Evolutionary conservation across 2,113 vertebrate genomes (phyloP), one percentile per base, ranked within the genome.

Genomic region (Falcunculus frontatus): DNA sequence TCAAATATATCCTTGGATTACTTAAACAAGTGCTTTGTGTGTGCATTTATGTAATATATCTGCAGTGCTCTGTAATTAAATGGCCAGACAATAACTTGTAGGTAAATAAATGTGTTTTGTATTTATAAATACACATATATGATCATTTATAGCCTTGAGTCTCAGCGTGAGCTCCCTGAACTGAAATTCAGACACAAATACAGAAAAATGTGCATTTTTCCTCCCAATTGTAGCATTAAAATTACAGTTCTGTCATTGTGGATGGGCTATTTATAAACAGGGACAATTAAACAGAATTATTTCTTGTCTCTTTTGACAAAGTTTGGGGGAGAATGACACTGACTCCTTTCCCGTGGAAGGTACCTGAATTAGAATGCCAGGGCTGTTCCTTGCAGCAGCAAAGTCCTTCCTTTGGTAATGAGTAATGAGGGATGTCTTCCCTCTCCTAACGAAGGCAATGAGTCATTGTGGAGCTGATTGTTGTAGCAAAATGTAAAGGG

Each of bases 361-460:
- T 4, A 59, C 67, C 75, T 56, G 92, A 52, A 96, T 97, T 96
- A 93, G 67, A 91, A 97, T 96, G 92, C 95, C 52, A 42, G 1
- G 86, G 88, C 91, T 78, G 70, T 27, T 93, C 89, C 46, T 49
- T 39, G 78, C 87, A 59, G 95, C 75, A 89, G 90, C 94, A 13
- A 88, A 91, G 93, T 42, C 95, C 89, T 93, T 83, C 89, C 91
- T 80, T 80, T 59, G 56, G 88, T 72, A 87, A 96, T 95, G 97
- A 97, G 80, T 94, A 79, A 97, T 95, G 96, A 97, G 93, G 74
- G 87, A 95, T 95, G 84, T 93, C 96, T 95, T 94, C 93, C 89
- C 33, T 42, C 74, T 96, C 53, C 91, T 94, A 90, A 93, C 46
- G 70, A 90, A 94, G 92, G 96, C 88, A 96, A 84, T 94, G 96